Percentiles rank a stretch among this genome's conserved stretches.
These are phyloP conservation scores for Aphelinus certus DNA, from an alignment of 1,140 invertebrate genomes.

Conservation along the genomic window DNA sequence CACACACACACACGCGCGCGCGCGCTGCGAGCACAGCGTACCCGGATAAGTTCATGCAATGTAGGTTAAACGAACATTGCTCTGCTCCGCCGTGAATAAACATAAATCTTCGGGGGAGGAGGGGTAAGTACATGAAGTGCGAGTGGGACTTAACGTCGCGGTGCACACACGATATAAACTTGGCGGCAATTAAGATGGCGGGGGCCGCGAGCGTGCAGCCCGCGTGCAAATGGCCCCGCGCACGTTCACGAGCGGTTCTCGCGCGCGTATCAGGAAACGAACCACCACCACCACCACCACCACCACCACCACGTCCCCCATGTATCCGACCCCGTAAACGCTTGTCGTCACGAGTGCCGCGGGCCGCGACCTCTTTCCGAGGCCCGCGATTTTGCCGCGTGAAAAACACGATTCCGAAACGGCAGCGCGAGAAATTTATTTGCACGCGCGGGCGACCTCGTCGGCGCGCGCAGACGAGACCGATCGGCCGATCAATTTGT, in stretches of 20 bases:
- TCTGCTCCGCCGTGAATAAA: background rate
- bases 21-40: too few relatives aligned
- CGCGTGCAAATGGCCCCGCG: slow-evolving; percentile 13
- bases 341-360: slow-evolving; percentile 18
- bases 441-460: too few relatives aligned
- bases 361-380: too few relatives aligned
- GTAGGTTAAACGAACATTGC: background rate
- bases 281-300: background rate
- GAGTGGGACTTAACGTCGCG: background rate
- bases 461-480: too few relatives aligned
- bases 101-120: background rate
- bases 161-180: slow-evolving; percentile 1
- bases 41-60: too few relatives aligned
- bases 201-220: background rate
- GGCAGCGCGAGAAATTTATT: too few relatives aligned
- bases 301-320: too few relatives aligned
- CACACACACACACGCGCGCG: too few relatives aligned
- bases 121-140: background rate
- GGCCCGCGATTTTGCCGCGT: too few relatives aligned
- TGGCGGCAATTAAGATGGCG: slow-evolving; percentile 25
- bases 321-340: slow-evolving; percentile 17
- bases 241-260: slow-evolving; percentile 25
- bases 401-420: too few relatives aligned
- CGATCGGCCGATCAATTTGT: too few relatives aligned
- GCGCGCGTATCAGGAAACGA: slow-evolving; percentile 20